These are phyloP conservation scores for Trichogramma evanescens DNA, from an alignment of 2,888 invertebrate species.

Conservation along the genomic window DNA sequence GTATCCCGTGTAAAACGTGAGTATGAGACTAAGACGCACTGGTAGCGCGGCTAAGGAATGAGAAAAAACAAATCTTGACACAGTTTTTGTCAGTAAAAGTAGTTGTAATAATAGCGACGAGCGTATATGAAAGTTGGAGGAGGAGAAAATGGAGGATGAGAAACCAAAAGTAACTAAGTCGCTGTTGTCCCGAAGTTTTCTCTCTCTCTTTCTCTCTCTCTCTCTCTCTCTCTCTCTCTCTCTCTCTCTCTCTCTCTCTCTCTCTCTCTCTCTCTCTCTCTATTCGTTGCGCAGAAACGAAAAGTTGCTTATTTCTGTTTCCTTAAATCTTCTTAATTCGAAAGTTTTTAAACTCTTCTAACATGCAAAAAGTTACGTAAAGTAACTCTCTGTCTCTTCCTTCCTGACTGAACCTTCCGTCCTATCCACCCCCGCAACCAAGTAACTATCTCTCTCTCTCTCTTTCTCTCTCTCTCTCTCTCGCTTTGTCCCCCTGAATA, in stretches of 20 bases:
- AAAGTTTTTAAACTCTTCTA: constrained; percentile 13
- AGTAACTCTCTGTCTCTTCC: background rate
- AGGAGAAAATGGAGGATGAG: too few species aligned
- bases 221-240: background rate
- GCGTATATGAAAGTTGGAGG: too few species aligned
- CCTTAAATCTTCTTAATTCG: constrained; percentile 18
- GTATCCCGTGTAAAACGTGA: too few species aligned
- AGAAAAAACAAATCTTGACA: too few species aligned
- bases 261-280: background rate
- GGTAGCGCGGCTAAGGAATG: too few species aligned
- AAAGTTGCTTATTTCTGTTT: constrained; percentile 10
- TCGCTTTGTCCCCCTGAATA: background rate
- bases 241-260: background rate
- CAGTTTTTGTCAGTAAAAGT: too few species aligned
- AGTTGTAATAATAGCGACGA: too few species aligned
- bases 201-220: background rate
- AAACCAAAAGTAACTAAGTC: too few species aligned
- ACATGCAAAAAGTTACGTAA: background rate
- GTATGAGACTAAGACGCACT: too few species aligned
- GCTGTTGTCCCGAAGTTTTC: too few species aligned
- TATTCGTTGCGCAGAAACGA: background rate
- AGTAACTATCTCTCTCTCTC: background rate
- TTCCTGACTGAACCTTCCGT: background rate
- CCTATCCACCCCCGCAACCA: background rate
- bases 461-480: background rate